These are phyloP conservation scores for Crematogaster levior DNA, from an alignment of 2,888 invertebrate species.

Conservation along the genomic window DNA sequence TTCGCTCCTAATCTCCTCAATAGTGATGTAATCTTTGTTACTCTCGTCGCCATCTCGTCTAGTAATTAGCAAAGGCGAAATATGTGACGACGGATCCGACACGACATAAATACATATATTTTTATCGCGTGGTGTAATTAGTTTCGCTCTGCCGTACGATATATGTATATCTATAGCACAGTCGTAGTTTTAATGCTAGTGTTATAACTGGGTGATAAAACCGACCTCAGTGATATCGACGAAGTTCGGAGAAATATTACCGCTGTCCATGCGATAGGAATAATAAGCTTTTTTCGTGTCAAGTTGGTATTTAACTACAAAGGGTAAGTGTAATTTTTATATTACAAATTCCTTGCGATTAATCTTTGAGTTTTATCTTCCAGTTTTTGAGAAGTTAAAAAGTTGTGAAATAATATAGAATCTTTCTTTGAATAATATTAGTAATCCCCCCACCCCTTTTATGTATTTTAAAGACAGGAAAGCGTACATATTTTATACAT, in stretches of 20 bases:
- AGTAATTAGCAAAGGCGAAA: constrained; percentile 18
- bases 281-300: background rate
- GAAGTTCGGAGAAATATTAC: background rate
- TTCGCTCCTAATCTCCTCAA: constrained; percentile 55
- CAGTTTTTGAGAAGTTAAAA: background rate
- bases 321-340: background rate
- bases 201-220: constrained; percentile 27
- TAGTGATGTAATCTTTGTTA: constrained; percentile 50
- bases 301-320: background rate
- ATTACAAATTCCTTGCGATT: background rate
- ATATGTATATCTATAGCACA: too few species aligned
- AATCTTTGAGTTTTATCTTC: background rate
- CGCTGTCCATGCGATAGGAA: background rate
- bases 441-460: background rate
- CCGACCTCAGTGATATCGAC: background rate
- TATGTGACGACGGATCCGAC: background rate
- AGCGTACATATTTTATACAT: background rate
- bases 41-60: constrained; percentile 8
- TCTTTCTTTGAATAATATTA: background rate
- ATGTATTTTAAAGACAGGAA: background rate
- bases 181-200: background rate
- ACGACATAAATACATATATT: background rate
- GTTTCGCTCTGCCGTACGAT: background rate
- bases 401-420: background rate
- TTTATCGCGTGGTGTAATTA: constrained; percentile 12